Conservation (phyloP, 2,888 invertebrate genomes). For the Diaperis boleti region DNA sequence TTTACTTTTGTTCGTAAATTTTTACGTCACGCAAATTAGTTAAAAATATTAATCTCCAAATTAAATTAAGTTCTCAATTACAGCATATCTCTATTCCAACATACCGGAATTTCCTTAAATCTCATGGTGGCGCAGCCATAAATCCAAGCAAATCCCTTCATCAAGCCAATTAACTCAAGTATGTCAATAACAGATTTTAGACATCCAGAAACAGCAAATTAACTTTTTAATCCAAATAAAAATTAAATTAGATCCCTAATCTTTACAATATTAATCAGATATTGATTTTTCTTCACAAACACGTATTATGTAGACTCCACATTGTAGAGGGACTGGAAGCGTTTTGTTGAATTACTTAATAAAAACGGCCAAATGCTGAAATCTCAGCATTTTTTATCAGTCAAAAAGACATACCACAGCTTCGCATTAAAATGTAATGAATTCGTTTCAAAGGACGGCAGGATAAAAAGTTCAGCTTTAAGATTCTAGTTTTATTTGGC, state of each 20-base stretch:
- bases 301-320: no score
- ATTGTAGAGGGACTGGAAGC: no score
- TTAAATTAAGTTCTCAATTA: no score
- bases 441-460: neutral
- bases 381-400: neutral
- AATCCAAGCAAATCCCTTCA: conserved; percentile 7
- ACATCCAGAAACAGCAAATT: neutral
- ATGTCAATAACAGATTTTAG: conserved; percentile 17
- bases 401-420: neutral
- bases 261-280: no score
- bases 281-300: no score
- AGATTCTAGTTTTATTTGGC: neutral
- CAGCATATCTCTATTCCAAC: no score
- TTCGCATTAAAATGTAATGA: conserved; percentile 3
- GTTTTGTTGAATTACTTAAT: conserved; percentile 1
- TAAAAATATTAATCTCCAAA: no score
- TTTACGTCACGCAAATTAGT: no score
- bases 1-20: no score
- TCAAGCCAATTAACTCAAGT: conserved; percentile 21
- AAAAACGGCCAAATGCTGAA: neutral
- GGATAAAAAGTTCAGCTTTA: neutral
- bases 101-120: no score
- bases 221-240: conserved; percentile 2
- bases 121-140: conserved; percentile 24
- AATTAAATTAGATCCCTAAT: no score